These are phyloP conservation scores for Sparus aurata DNA, from an alignment of 2,797 vertebrate genomes.

Conservation along the genomic window DNA sequence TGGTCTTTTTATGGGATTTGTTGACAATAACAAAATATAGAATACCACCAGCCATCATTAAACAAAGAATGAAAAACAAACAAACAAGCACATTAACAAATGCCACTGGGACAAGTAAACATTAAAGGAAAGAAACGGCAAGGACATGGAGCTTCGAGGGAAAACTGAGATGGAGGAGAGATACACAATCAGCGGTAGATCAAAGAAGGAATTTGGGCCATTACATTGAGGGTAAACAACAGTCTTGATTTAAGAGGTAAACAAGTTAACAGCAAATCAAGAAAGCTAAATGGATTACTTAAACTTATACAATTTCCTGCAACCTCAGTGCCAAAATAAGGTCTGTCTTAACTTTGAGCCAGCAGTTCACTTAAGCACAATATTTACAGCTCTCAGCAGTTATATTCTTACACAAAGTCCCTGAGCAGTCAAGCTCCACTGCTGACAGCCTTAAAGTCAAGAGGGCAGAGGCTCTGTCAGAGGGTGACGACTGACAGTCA, in stretches of 20 bases:
- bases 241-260: conserved; percentile 12
- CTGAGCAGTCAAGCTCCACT: conserved; percentile 57
- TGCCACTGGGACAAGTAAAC: not conserved
- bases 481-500: conserved; percentile 67
- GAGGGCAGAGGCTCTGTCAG: conserved; percentile 74
- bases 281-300: conserved; percentile 29
- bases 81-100: conserved; percentile 23
- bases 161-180: conserved; percentile 8
- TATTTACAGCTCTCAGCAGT: conserved; percentile 69
- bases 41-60: not conserved
- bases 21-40: conserved; percentile 1
- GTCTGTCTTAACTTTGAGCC: conserved; percentile 38
- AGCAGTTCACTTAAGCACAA: conserved; percentile 44
- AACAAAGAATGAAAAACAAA: conserved; percentile 2
- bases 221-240: conserved; percentile 13
- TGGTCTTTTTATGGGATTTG: conserved; percentile 7
- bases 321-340: conserved; percentile 33
- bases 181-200: conserved; percentile 18
- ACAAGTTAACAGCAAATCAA: conserved; percentile 35
- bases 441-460: conserved; percentile 73
- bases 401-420: conserved; percentile 63
- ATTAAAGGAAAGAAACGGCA: conserved; percentile 20
- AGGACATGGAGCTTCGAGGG: conserved; percentile 10
- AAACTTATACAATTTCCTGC: conserved; percentile 47
- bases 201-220: conserved; percentile 17